phyloP scores from a whole-genome alignment of 2,797 vertebrate genomes.

The Arctocebus calabarensis region DNA sequence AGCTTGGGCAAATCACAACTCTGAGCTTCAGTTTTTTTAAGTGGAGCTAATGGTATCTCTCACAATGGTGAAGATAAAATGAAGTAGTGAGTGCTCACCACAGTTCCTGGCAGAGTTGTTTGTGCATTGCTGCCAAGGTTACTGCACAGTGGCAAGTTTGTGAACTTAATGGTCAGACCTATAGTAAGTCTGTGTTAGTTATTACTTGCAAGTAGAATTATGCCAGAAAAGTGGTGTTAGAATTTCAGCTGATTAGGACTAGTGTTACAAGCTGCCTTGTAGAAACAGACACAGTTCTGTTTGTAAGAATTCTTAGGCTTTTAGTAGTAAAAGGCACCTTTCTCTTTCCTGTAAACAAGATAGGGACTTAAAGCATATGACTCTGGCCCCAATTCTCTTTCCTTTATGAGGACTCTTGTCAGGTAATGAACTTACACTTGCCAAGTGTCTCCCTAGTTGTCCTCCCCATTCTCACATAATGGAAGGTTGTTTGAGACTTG shows the following conservation, averaged over 20 bases:
- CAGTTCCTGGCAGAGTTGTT: not conserved
- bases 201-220: not conserved
- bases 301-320: not conserved
- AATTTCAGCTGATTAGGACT: not conserved
- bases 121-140: no score
- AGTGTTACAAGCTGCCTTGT: not conserved
- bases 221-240: not conserved
- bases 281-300: not conserved
- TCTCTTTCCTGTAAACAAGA: not conserved
- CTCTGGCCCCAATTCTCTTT: not conserved
- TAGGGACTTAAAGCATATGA: not conserved
- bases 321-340: slow-evolving; percentile 24
- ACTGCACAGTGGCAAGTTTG: no score
- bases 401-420: not conserved
- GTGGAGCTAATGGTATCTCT: not conserved
- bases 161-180: no score
- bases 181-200: not conserved
- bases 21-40: not conserved
- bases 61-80: not conserved
- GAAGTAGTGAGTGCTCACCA: not conserved
- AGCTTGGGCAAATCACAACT: not conserved
- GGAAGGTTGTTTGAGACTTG: not conserved
- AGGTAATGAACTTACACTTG: not conserved
- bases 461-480: not conserved
- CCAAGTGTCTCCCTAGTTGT: not conserved